A percentile compares a stretch with the other conserved stretches of the same genome.
Conservation (phyloP, 2,113 vertebrate species). For the Todiramphus chloris region DNA sequence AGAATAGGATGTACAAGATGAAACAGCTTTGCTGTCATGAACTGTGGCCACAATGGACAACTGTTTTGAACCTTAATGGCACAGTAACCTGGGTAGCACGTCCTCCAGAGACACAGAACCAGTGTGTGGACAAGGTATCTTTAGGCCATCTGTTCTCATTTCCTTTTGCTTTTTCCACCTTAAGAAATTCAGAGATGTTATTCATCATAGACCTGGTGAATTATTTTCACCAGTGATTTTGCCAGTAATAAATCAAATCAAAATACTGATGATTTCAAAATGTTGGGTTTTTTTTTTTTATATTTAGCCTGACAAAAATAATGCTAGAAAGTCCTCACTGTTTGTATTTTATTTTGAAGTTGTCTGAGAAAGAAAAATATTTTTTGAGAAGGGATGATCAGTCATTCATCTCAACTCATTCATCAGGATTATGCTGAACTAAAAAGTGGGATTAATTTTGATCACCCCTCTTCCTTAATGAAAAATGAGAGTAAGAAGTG, state of each 20-base stretch:
- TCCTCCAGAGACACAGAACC: background rate
- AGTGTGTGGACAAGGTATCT: fast-evolving
- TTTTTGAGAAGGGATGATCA: background rate
- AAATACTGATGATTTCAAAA: background rate
- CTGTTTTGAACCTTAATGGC: background rate
- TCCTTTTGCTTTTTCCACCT: background rate
- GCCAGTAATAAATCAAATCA: background rate
- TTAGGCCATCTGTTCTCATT: background rate
- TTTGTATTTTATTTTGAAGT: background rate
- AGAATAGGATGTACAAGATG: background rate
- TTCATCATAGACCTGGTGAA: background rate
- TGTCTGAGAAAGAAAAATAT: background rate
- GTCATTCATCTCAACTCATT: background rate
- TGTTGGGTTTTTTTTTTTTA: background rate
- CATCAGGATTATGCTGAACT: background rate
- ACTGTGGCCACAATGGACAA: background rate
- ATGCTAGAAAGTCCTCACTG: background rate
- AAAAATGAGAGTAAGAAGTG: background rate
- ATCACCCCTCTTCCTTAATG: background rate
- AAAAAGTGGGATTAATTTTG: background rate
- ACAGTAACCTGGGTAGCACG: background rate
- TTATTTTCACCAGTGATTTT: background rate
- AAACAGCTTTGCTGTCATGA: background rate
- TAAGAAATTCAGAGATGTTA: background rate
- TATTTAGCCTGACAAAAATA: background rate